Evolutionary conservation across 2,888 invertebrate genomes (phyloP).

Genomic region (Lasioglossum vierecki): DNA sequence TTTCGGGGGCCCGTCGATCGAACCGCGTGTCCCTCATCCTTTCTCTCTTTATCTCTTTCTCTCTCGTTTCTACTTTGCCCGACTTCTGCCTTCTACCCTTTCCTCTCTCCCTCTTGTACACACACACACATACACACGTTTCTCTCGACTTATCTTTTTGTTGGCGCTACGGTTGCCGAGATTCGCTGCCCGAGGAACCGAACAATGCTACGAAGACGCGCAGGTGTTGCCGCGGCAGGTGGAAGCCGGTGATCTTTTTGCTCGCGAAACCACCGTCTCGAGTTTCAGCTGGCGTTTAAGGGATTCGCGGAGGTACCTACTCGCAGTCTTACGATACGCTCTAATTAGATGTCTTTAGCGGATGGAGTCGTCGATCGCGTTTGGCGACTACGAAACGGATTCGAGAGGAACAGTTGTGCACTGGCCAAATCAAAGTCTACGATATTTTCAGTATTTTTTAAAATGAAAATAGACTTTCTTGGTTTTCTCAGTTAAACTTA

Average conservation of each 20-base stretch:
- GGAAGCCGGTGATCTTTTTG: constrained; percentile 33
- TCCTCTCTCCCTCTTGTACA: neutral
- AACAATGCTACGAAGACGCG: constrained; percentile 26
- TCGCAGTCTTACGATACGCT: neutral
- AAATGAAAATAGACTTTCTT: too few species aligned
- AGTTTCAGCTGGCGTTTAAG: neutral
- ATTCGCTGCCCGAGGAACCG: neutral
- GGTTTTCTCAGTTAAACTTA: too few species aligned
- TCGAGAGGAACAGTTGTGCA: too few species aligned
- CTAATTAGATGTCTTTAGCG: neutral
- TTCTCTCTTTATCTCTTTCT: neutral
- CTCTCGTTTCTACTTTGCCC: neutral
- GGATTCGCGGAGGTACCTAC: neutral
- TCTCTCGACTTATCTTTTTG: neutral
- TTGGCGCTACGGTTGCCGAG: neutral
- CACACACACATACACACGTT: neutral
- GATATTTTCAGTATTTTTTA: too few species aligned
- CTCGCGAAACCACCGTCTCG: neutral
- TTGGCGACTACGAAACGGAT: too few species aligned
- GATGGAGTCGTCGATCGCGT: too few species aligned
- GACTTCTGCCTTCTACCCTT: neutral
- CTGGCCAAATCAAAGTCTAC: too few species aligned
- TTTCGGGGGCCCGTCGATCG: neutral
- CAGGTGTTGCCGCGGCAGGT: constrained; percentile 63
- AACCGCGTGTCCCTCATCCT: neutral